Evolutionary conservation across 2,888 invertebrate species (phyloP).

Genomic region (Eupithecia pulchellata): DNA sequence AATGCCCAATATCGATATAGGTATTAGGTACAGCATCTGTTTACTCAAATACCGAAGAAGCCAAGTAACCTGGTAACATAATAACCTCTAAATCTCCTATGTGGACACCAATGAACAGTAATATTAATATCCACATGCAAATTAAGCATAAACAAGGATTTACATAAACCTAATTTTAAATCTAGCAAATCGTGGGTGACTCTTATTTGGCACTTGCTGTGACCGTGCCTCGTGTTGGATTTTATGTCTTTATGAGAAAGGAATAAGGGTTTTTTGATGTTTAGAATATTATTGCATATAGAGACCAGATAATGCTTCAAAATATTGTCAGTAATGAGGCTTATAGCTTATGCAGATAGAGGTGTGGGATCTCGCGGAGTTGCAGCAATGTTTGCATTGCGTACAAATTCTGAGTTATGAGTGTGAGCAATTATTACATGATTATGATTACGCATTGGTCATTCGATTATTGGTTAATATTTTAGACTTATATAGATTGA

Average conservation of each 20-base stretch:
- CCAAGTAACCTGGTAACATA: constrained; percentile 21
- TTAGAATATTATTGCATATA: constrained; percentile 8
- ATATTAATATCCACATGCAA: constrained; percentile 35
- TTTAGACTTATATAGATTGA: neutral
- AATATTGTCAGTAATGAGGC: constrained; percentile 44
- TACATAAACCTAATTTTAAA: constrained; percentile 43
- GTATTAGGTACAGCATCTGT: neutral
- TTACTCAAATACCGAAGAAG: neutral
- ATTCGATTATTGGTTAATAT: neutral
- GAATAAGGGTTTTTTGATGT: constrained; percentile 5
- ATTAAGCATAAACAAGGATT: constrained; percentile 47
- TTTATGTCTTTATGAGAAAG: constrained; percentile 31
- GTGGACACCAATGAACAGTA: constrained; percentile 28
- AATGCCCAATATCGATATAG: neutral
- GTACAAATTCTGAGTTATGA: constrained; percentile 48
- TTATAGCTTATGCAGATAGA: constrained; percentile 36
- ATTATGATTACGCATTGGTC: neutral
- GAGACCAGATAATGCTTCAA: constrained; percentile 46
- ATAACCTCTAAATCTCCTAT: constrained; percentile 14
- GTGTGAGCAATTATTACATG: constrained; percentile 33
- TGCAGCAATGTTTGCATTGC: constrained; percentile 37
- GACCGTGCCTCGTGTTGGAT: constrained; percentile 12
- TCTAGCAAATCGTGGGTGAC: constrained; percentile 44
- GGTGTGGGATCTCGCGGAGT: constrained; percentile 3
- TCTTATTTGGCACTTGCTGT: constrained; percentile 44